phyloP scores from a whole-genome alignment of 2,888 invertebrate genomes.

The Melitaea athalia region DNA sequence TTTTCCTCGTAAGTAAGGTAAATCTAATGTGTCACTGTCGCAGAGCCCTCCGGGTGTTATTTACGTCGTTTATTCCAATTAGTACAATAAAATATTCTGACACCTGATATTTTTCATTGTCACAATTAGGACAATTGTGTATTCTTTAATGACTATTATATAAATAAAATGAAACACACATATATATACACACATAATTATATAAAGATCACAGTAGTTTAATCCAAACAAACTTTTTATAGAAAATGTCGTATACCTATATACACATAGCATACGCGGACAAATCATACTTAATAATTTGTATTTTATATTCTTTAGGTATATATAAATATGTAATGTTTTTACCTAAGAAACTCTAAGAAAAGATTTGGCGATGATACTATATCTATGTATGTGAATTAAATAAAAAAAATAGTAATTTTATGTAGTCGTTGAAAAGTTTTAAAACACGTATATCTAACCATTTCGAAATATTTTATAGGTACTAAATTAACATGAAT shows the following conservation, averaged over 20 bases:
- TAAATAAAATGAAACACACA: no score
- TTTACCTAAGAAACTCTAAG: no score
- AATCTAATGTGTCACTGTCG: slow-evolving; percentile 14
- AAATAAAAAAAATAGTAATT: background rate
- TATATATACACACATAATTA: background rate
- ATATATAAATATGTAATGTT: background rate
- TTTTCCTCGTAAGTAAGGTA: slow-evolving; percentile 11
- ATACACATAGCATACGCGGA: no score
- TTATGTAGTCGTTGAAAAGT: background rate
- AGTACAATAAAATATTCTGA: slow-evolving; percentile 1
- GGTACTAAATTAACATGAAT: no score
- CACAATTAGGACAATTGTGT: slow-evolving; percentile 1
- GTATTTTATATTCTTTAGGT: no score
- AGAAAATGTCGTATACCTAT: no score
- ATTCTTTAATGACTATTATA: background rate
- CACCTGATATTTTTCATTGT: slow-evolving; percentile 9
- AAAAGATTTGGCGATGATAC: no score
- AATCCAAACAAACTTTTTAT: no score
- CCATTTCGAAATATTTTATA: no score
- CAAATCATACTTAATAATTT: no score
- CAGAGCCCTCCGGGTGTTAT: slow-evolving; percentile 4
- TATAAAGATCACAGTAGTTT: background rate
- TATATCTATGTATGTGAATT: background rate
- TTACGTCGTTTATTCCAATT: slow-evolving; percentile 15
- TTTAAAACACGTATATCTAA: no score